Evolutionary conservation across 2,797 vertebrate species (phyloP), one percentile per base, ranked within the genome.

Genomic region (Vipera ursinii): DNA sequence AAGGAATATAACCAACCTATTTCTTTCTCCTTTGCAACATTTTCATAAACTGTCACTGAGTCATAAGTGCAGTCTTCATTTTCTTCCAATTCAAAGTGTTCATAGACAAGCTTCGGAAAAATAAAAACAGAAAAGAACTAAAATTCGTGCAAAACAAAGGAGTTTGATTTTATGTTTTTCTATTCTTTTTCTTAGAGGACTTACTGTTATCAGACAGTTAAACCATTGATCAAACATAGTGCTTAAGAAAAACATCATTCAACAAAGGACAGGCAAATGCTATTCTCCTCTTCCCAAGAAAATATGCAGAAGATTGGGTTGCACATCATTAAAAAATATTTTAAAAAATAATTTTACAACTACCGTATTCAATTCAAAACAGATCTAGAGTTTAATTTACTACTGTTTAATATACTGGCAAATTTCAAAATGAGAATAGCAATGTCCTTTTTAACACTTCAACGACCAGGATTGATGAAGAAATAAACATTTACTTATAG

Each of bases 11-110:
- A 95, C 97, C 65, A 94, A 98, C 98, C 98, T 32, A 98, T 98
- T 96, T 98, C 96, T 12, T 98, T 95, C 26, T 95, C 96, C 93
- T 95, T 97, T 53, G 96, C 96, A 32, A 98, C 93, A 44, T 98
- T 98, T 91, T 97, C 96, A 91, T 98, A 97, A 20, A 98, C 95
- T 3, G 93, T 92, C 92, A 99, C 95, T 0, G 97, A 98, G 93
- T 98, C 98, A 0, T 97, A 98, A 90, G 94, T 94, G 89, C 98
- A 99, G 59, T 96, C 94, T 93, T 98, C 97, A 0, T 97, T 98
- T 78, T 98, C 97, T 95, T 99, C 98, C 96, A 98, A 89, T 93
- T 98, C 96, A 95, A 99, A 98, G 78, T 97, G 97, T n/a, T 97
- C 94, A 94, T 98, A 98, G 32, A 97, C 97, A 22, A 99, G 97